A percentile compares a stretch with the other conserved stretches of the same genome.
These are phyloP conservation scores for Neolamprologus toae DNA, from an alignment of 2,113 vertebrate species.

Conservation along the genomic window DNA sequence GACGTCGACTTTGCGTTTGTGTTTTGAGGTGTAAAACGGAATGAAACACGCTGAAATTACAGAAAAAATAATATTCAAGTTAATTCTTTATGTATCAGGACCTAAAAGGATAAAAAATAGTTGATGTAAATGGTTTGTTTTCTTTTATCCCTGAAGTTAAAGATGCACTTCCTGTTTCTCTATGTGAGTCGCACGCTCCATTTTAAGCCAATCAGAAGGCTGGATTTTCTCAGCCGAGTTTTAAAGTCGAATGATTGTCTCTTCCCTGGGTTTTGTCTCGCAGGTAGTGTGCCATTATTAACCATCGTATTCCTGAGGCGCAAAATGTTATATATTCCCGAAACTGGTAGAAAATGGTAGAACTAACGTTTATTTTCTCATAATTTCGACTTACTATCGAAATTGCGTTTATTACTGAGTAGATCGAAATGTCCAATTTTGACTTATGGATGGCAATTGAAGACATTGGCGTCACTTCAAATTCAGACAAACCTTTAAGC, in stretches of 20 bases:
- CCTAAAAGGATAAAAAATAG: fast-evolving
- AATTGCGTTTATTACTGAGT: background rate
- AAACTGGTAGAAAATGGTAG: background rate
- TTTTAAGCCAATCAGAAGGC: constrained; percentile 57
- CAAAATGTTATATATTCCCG: background rate
- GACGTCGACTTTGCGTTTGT: background rate
- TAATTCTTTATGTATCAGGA: fast-evolving
- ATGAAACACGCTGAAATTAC: background rate
- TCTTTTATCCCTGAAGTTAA: background rate
- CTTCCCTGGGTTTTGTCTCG: background rate
- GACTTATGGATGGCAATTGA: background rate
- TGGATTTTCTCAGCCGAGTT: constrained; percentile 16
- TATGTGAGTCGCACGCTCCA: background rate
- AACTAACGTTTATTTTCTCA: background rate
- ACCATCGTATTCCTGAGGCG: fast-evolving
- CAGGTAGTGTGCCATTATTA: background rate
- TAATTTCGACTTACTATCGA: background rate
- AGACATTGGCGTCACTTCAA: background rate
- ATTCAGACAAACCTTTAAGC: background rate
- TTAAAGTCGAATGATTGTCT: fast-evolving
- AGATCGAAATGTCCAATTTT: background rate
- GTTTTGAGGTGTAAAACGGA: background rate
- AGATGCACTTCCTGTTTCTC: constrained; percentile 38
- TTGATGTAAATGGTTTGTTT: background rate
- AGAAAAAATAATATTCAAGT: fast-evolving